Conservation (phyloP, 2,113 vertebrate species). For the Onychostoma macrolepis region DNA sequence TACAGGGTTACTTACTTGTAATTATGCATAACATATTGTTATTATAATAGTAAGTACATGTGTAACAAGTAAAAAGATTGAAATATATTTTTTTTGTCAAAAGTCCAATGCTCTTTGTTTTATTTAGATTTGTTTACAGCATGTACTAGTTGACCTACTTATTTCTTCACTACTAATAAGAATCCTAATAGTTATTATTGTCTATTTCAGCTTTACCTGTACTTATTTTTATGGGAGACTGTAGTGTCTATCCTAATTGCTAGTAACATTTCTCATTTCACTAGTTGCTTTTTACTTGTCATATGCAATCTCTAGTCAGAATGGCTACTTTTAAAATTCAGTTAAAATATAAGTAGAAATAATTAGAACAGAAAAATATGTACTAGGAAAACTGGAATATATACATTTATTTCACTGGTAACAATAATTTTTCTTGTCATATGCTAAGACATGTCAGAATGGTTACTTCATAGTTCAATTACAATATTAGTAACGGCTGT, state of each 20-base stretch:
- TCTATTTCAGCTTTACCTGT: not conserved
- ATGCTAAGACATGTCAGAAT: too few species aligned
- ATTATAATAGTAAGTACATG: too few species aligned
- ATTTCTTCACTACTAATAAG: not conserved
- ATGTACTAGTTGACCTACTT: not conserved
- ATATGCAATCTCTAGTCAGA: not conserved
- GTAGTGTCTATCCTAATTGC: not conserved
- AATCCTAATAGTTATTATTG: not conserved
- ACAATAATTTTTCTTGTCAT: too few species aligned
- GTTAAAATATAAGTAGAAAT: not conserved
- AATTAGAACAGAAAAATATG: not conserved
- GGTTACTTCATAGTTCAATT: too few species aligned
- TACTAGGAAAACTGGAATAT: not conserved
- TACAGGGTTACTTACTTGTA: too few species aligned
- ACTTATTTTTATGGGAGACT: not conserved
- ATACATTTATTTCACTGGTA: too few species aligned
- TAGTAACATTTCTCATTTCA: not conserved
- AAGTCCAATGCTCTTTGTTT: not conserved
- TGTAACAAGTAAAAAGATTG: too few species aligned
- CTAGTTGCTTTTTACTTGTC: not conserved
- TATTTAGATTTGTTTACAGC: not conserved
- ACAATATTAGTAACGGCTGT: too few species aligned
- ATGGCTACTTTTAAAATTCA: not conserved
- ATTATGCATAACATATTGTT: too few species aligned
- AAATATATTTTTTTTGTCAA: not conserved